Conservation (phyloP, 2,888 invertebrate genomes). For the Troglohyphantes excavatus region DNA sequence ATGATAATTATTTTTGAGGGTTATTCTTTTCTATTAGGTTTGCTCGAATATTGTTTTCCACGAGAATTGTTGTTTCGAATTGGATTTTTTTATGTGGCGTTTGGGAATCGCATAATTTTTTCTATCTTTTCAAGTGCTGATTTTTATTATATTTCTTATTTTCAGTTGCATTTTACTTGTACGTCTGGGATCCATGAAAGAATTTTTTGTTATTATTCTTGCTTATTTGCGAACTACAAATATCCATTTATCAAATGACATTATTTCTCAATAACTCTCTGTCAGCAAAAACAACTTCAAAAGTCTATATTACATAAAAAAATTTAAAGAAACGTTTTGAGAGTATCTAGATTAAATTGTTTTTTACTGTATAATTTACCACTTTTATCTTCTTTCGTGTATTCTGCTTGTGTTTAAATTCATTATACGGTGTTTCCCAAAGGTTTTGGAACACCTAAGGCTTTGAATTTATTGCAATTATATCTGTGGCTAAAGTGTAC, state of each 20-base stretch:
- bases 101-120: neutral
- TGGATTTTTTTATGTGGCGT: neutral
- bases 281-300: too few relatives aligned
- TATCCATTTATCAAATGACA: neutral
- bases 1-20: conserved; percentile 40
- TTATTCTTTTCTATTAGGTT: neutral
- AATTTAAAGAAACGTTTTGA: too few relatives aligned
- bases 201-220: neutral
- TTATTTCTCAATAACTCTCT: neutral
- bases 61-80: neutral
- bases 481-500: too few relatives aligned
- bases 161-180: neutral
- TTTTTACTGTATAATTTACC: too few relatives aligned
- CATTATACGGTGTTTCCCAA: too few relatives aligned
- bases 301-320: too few relatives aligned
- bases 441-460: too few relatives aligned
- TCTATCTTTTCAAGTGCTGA: neutral
- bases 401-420: too few relatives aligned
- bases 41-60: neutral
- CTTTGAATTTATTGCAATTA: too few relatives aligned
- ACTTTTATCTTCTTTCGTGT: too few relatives aligned
- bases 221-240: neutral
- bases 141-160: neutral
- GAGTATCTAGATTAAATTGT: too few relatives aligned
- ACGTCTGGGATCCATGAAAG: neutral